Evolutionary conservation across 1,140 invertebrate species (phyloP).

Genomic region (Cheumatopsyche charites): DNA sequence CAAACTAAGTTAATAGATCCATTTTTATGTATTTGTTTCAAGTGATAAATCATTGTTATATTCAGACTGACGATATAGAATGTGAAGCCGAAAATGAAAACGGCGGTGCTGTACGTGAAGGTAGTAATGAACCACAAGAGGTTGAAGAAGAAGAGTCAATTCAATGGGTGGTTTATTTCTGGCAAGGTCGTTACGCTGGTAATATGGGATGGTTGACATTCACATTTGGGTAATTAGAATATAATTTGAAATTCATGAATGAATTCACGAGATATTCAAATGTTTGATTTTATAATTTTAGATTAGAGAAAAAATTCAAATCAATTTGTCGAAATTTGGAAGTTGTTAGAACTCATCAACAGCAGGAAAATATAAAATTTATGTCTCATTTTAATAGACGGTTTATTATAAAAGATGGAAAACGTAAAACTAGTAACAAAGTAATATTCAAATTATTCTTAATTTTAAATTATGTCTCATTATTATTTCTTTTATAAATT

Average conservation of each 20-base stretch:
- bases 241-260: slow-evolving; percentile 20
- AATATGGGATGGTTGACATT: slow-evolving; percentile 99
- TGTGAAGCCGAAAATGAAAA: slow-evolving; percentile 53
- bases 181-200: slow-evolving; percentile 96
- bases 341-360: slow-evolving; percentile 96
- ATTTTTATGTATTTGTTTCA: slow-evolving; percentile 7
- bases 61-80: slow-evolving; percentile 51
- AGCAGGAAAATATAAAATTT: slow-evolving; percentile 99
- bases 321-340: slow-evolving; percentile 93
- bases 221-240: slow-evolving; percentile 78
- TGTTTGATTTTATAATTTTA: slow-evolving; percentile 53
- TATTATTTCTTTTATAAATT: no score
- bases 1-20: not conserved
- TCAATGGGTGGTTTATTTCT: slow-evolving; percentile 98
- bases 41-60: not conserved
- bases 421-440: slow-evolving; percentile 70
- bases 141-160: slow-evolving; percentile 80
- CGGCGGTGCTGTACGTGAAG: slow-evolving; percentile 20
- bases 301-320: slow-evolving; percentile 97
- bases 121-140: slow-evolving; percentile 11
- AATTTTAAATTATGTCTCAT: not conserved
- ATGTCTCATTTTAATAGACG: slow-evolving; percentile 96
- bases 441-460: slow-evolving; percentile 48
- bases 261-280: no score
- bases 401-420: slow-evolving; percentile 93